A percentile compares a stretch with the other conserved stretches of the same genome.
These are phyloP conservation scores for Gyps fulvus DNA, from an alignment of 2,113 vertebrate genomes.

Conservation along the genomic window DNA sequence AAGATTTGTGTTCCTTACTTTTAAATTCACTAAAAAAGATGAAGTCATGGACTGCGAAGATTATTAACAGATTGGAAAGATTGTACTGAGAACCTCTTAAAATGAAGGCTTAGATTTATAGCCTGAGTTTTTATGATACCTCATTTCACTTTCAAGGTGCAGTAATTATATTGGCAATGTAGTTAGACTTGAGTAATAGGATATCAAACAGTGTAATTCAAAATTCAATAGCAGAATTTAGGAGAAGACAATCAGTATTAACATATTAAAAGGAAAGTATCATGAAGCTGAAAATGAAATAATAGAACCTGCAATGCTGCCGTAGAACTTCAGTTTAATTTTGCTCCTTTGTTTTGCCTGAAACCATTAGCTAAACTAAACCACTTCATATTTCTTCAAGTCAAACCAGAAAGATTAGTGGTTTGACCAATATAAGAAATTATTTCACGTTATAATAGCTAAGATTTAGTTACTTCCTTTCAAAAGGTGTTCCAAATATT, in stretches of 20 bases:
- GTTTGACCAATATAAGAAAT: not conserved
- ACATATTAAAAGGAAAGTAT: not conserved
- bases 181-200: not conserved
- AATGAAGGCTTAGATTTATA: not conserved
- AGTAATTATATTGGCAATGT: not conserved
- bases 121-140: not conserved
- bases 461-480: not conserved
- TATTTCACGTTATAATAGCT: not conserved
- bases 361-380: not conserved
- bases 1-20: not conserved
- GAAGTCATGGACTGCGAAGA: not conserved
- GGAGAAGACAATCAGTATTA: not conserved
- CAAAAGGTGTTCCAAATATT: not conserved
- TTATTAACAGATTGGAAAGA: not conserved
- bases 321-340: not conserved
- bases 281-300: not conserved
- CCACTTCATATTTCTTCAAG: not conserved
- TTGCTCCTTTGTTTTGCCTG: not conserved
- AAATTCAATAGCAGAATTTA: not conserved
- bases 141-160: not conserved
- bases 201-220: not conserved
- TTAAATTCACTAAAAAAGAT: not conserved
- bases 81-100: not conserved
- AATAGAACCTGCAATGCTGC: not conserved
- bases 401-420: not conserved